Base-by-base conservation (phyloP, 1,140 invertebrate genomes). In the Pogonognathellus flavescens region DNA sequence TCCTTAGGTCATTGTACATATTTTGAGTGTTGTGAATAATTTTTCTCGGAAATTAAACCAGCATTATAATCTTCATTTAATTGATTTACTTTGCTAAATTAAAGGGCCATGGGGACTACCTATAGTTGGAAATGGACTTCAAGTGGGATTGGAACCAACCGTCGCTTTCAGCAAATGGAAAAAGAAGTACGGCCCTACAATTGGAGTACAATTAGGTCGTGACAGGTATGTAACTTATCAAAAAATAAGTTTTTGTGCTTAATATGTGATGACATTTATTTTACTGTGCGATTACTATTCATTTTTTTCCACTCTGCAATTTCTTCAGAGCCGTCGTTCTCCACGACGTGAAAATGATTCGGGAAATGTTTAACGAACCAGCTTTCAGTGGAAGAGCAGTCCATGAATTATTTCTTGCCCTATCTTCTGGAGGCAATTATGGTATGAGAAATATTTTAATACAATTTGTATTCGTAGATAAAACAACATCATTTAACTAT, bases 51-150 rank as follows among this genome's bases (percentile, higher is more conserved):
- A n/a, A n/a, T n/a, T n/a, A n/a, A n/a, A n/a, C n/a, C n/a, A n/a
- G n/a, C n/a, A n/a, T n/a, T n/a, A n/a, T n/a, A n/a, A n/a, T n/a
- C n/a, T n/a, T n/a, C n/a, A n/a, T n/a, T n/a, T n/a, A n/a, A n/a
- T n/a, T n/a, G n/a, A n/a, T n/a, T n/a, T n/a, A n/a, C n/a, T n/a
- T n/a, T n/a, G n/a, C n/a, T n/a, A n/a, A n/a, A n/a, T n/a, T n/a
- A n/a, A n/a, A 82, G 81, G 81, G 11, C 81, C 81, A 16, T 5
- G 20, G 18, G 57, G 81, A 31, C 31, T 82, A 2, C 81, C 81
- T 31, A 3, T 82, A n/a, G 1, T 82, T 31, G 81, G 81, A 55
- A 20, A 82, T 55, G 4, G 18, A 8, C 8, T 80, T 13, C 59
- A 60, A 49, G 3, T 82, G 31, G 81, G 81, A 31, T 16, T 55